Percentiles rank a stretch among this genome's conserved stretches.
Evolutionary conservation across 2,113 vertebrate genomes (phyloP).

Genomic region (Pithys albifrons): DNA sequence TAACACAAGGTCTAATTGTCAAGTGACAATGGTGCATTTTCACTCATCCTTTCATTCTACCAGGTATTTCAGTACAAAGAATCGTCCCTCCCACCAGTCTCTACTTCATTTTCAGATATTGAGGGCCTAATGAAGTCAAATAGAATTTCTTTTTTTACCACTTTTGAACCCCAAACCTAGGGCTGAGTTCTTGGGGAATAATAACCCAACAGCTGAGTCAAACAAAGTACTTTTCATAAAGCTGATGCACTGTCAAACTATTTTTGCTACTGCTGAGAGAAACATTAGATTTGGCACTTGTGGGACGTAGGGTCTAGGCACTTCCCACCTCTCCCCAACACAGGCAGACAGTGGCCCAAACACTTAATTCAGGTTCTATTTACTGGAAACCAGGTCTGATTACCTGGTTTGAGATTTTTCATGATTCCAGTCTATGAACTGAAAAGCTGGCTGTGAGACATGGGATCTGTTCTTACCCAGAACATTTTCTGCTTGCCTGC

Average conservation of each 20-base stretch:
- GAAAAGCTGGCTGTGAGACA: neutral
- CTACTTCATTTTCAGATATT: neutral
- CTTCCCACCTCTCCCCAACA: neutral
- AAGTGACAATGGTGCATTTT: neutral
- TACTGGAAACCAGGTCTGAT: neutral
- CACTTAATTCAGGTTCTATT: neutral
- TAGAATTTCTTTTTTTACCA: neutral
- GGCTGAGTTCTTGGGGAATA: neutral
- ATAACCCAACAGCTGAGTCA: neutral
- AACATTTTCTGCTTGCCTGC: neutral
- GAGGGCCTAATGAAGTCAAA: neutral
- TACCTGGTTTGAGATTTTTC: neutral
- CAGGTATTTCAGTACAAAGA: neutral
- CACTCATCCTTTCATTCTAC: neutral
- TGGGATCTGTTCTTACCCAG: accelerated
- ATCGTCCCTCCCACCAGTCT: neutral
- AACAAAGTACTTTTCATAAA: neutral
- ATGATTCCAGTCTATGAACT: neutral
- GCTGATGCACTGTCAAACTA: neutral
- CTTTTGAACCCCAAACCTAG: neutral
- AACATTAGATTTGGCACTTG: neutral
- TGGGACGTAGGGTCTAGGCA: neutral
- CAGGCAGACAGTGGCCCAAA: neutral
- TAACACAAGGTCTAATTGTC: neutral
- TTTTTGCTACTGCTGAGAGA: neutral